phyloP scores from a whole-genome alignment of 2,113 vertebrate genomes.

The Zosterops borbonicus region DNA sequence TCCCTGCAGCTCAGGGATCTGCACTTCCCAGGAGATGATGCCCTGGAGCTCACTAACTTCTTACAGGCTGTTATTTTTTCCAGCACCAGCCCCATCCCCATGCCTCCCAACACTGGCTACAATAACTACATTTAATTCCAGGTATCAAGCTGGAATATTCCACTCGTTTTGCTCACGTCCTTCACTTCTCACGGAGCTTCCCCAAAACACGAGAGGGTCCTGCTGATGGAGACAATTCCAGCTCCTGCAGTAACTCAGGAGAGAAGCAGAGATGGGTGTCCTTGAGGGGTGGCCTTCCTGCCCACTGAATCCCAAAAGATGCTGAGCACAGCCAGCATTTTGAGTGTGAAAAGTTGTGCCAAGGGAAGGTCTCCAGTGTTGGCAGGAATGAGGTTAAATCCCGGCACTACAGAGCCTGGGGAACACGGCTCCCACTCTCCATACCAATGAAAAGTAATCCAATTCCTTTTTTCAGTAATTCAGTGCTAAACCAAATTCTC shows the following conservation, averaged over 20 bases:
- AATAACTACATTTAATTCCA: neutral
- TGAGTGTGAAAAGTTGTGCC: neutral
- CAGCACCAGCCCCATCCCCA: neutral
- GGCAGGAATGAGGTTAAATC: neutral
- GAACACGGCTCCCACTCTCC: neutral
- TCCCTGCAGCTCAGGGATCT: neutral
- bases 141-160: neutral
- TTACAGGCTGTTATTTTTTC: neutral
- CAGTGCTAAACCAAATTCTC: neutral
- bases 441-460: neutral
- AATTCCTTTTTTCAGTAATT: neutral
- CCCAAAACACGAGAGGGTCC: fast-evolving
- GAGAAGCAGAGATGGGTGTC: neutral
- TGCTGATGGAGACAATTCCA: neutral
- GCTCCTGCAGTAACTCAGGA: neutral
- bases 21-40: neutral
- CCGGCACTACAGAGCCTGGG: fast-evolving
- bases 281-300: neutral
- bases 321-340: neutral
- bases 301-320: neutral
- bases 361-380: neutral
- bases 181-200: neutral
- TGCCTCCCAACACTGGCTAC: fast-evolving
- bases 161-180: neutral
- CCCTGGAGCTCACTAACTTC: neutral